Evolutionary conservation across 2,797 vertebrate species (phyloP).

Genomic region (Oryzias dopingdopingensis): DNA sequence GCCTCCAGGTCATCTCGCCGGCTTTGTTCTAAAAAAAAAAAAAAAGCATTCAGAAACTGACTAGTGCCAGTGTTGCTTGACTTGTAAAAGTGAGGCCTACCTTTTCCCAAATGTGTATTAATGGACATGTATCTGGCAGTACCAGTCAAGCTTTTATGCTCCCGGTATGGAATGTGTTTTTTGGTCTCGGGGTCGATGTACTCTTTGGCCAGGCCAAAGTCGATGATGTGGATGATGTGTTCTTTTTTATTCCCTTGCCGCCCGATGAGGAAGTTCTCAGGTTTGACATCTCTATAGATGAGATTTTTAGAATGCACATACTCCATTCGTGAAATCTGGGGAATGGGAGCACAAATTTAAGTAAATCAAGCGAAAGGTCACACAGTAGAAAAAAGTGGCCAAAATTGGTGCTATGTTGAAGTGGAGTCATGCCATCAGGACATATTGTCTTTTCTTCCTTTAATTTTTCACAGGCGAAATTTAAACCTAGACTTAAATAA

Average conservation of each 20-base stretch:
- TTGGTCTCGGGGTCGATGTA: constrained; percentile 99
- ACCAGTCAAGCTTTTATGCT: constrained; percentile 98
- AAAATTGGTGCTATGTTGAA: no score
- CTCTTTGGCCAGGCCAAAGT: constrained; percentile 98
- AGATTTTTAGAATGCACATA: constrained; percentile 99
- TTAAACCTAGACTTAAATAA: no score
- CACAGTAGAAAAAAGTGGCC: not conserved
- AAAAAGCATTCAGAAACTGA: constrained; percentile 21
- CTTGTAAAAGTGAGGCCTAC: constrained; percentile 64
- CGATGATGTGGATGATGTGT: constrained; percentile 97
- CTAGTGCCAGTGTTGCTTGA: not conserved
- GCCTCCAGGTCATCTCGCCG: constrained; percentile 97
- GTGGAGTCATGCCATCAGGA: no score
- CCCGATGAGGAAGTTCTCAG: constrained; percentile 98
- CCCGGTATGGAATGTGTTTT: constrained; percentile 99
- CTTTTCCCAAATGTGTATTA: constrained; percentile 98
- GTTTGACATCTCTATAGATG: constrained; percentile 98
- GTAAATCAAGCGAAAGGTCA: not conserved
- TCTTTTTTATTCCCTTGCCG: constrained; percentile 98
- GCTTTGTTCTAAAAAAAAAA: constrained; percentile 88
- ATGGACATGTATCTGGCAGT: constrained; percentile 99
- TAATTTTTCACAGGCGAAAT: no score
- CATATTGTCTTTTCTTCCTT: no score
- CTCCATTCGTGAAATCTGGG: constrained; percentile 96
- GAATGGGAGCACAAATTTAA: constrained; percentile 1